These are phyloP conservation scores for Acanthis flammea DNA, from an alignment of 2,797 vertebrate genomes.

Conservation along the genomic window DNA sequence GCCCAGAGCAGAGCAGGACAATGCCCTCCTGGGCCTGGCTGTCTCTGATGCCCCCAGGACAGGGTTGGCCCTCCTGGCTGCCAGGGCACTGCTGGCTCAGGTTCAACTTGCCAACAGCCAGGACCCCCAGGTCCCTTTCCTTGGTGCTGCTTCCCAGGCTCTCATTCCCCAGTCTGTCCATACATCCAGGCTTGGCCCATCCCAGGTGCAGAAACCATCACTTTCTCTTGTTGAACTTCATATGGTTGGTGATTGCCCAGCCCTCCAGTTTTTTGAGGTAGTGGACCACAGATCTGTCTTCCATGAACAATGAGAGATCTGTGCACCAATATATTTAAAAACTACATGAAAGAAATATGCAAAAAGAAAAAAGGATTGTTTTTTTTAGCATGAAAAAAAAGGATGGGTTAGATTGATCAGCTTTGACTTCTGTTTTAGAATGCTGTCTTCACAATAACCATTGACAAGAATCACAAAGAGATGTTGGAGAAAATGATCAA, in stretches of 20 bases:
- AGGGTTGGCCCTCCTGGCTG: background rate
- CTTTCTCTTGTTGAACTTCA: background rate
- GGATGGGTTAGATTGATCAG: background rate
- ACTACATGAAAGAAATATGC: background rate
- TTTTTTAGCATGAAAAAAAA: background rate
- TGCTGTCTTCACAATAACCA: background rate
- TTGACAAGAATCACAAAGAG: background rate
- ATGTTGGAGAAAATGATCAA: background rate
- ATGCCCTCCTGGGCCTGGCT: fast-evolving
- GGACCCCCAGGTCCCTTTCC: fast-evolving
- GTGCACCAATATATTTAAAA: background rate
- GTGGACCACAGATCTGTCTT: background rate
- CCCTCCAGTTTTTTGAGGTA: fast-evolving
- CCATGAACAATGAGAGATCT: background rate
- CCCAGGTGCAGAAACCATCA: background rate
- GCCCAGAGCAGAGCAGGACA: fast-evolving
- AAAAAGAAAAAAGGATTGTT: background rate
- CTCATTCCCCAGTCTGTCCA: background rate
- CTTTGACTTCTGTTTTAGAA: background rate
- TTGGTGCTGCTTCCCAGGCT: background rate
- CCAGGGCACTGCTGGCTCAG: fast-evolving
- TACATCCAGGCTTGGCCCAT: background rate
- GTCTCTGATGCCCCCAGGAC: fast-evolving
- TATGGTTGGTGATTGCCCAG: background rate
- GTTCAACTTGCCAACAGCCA: fast-evolving